These are phyloP conservation scores for Danio albolineatus DNA, from an alignment of 2,797 vertebrate species.

Conservation along the genomic window DNA sequence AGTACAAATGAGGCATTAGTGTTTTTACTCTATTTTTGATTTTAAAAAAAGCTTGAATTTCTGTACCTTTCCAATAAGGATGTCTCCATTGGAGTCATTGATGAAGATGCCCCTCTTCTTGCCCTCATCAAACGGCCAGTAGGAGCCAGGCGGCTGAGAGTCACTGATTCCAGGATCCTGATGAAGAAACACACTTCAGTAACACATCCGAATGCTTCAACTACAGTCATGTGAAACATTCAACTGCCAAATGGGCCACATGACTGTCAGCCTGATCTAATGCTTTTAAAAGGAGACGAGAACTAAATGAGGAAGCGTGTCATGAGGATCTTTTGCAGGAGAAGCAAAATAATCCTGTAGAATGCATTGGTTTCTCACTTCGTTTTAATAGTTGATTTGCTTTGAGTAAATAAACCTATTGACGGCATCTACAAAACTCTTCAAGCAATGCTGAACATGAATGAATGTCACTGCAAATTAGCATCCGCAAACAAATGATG, in stretches of 20 bases:
- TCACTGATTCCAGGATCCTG: conserved; percentile 92
- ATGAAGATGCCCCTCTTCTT: conserved; percentile 85
- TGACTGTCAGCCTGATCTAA: conserved; percentile 26
- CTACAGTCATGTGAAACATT: neutral
- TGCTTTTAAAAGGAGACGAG: neutral
- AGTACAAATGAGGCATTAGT: no score
- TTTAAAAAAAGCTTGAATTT: neutral
- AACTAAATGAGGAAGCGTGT: conserved; percentile 9
- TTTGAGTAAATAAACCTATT: conserved; percentile 4
- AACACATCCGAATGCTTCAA: conserved; percentile 2
- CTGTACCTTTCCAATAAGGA: conserved; percentile 84
- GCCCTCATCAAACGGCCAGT: conserved; percentile 88
- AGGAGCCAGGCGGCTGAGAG: conserved; percentile 78
- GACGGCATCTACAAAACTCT: neutral
- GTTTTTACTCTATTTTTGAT: neutral
- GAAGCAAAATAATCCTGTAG: neutral
- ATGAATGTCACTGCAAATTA: neutral
- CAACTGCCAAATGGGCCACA: conserved; percentile 4
- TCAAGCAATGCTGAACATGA: neutral
- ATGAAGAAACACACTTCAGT: conserved; percentile 28
- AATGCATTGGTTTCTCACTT: neutral
- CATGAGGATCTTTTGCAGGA: neutral
- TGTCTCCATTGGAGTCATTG: conserved; percentile 79
- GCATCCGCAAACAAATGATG: neutral
- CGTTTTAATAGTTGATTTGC: neutral